phyloP scores from a whole-genome alignment of 2,113 vertebrate species.

The Lipophrys pholis region DNA sequence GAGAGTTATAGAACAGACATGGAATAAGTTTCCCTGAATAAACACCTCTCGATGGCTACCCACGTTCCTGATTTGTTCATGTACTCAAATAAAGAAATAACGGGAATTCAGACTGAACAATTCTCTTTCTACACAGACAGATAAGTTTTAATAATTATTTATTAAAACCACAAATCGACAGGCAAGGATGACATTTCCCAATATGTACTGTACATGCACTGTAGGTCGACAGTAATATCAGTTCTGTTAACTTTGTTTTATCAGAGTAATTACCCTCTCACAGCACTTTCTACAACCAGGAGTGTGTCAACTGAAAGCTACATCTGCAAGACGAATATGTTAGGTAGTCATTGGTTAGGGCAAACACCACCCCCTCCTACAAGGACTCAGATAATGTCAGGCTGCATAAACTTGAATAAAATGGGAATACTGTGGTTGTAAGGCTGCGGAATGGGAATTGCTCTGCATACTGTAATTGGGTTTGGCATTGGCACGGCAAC shows the following conservation, averaged over 20 bases:
- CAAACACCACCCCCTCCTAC: background rate
- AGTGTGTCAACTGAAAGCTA: background rate
- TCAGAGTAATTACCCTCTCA: background rate
- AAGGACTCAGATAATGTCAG: too few relatives aligned
- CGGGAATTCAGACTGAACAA: too few relatives aligned
- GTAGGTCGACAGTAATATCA: too few relatives aligned
- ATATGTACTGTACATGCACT: too few relatives aligned
- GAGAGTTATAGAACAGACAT: conserved; percentile 7
- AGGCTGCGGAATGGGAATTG: background rate
- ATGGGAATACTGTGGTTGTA: background rate
- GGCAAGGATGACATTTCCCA: too few relatives aligned
- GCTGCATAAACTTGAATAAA: background rate
- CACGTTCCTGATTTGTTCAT: background rate
- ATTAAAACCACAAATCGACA: too few relatives aligned
- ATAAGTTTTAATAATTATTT: too few relatives aligned
- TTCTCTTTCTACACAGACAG: too few relatives aligned
- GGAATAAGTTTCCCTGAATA: conserved; percentile 7
- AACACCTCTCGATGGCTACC: background rate
- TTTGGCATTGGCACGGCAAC: background rate
- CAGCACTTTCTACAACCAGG: background rate
- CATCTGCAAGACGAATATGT: background rate
- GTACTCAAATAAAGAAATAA: background rate
- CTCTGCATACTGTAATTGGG: background rate
- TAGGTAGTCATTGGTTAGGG: background rate
- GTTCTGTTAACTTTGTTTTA: too few relatives aligned